Base-by-base conservation (phyloP, 2,888 invertebrate species). In the Sphaerophoria rueppellii region DNA sequence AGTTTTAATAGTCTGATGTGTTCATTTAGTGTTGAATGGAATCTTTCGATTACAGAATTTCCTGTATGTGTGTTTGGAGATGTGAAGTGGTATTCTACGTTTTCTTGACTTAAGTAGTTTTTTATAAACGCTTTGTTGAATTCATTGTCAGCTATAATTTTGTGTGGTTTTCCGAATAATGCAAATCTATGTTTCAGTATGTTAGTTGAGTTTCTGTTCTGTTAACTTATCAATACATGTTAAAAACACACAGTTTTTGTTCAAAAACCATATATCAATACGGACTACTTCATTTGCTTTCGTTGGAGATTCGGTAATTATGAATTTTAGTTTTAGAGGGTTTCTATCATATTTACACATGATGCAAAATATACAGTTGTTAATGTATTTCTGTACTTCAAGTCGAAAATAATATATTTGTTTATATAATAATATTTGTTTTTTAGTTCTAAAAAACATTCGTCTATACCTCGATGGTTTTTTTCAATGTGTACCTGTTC, bases 1-100 rank as follows among this genome's bases (percentile, higher is more conserved):
- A 79, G 65, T 73, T 85, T 85, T 32, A 85, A 73, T 2, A 82
- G 24, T 35, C 76, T 40, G 9, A 77, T 60, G 34, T 81, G 80
- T 71, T 86, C 82, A 35, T 82, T 82, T 16, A 86, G 46, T n/a
- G 80, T 71, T 6, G 60, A 46, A 11, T 85, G 76, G n/a, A 85
- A 80, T 6, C 79, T 48, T 32, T 82, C 73, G 24, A 24, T 24
- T 24, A 24, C 24, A 24, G 24, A 24, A 24, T 24, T 24, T 24
- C 24, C 1, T 24, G 24, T 24, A 24, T 24, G 24, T 24, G 24
- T 24, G 24, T 24, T 24, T 24, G 24, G 24, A 24, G 24, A 24
- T 24, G 24, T 24, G 2, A 24, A 24, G 24, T 24, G 24, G 24
- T 24, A 24, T 24, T 24, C 24, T 24, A 24, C 24, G 24, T 24